Evolutionary conservation across 2,888 invertebrate species (phyloP), one percentile per base, ranked within the genome.

Genomic region (Synergus japonicus): DNA sequence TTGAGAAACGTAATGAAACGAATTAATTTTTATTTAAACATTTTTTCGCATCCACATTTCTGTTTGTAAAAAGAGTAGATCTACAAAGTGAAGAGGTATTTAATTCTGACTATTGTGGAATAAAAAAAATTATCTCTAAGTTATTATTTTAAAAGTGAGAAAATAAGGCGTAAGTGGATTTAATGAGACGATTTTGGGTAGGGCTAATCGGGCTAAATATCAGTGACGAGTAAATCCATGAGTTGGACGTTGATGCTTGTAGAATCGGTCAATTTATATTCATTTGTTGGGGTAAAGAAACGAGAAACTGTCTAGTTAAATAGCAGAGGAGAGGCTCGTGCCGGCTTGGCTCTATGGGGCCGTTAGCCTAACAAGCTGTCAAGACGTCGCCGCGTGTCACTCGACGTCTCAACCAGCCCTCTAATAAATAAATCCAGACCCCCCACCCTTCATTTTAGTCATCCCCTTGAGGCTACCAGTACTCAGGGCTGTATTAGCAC

Each of bases 321-420:
- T 73, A 81, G 81, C 77, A 76, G 78, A 77, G 82, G 86, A 88
- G 87, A 88, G 86, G 83, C 86, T 85, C 83, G 86, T 85, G 86
- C 84, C 83, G 84, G 85, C 84, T 83, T 83, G 83, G 79, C 76
- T 78, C 80, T 69, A 84, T 80, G 81, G 84, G 85, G 82, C 87
- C 88, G 89, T 90, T 90, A 90, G 87, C 86, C 88, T 91, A 91
- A 92, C 91, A 91, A 91, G 91, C 91, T 92, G 92, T 92, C 92
- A 91, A 91, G 91, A 91, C 91, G 91, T 92, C 91, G 91, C 87
- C 91, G 91, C 91, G 89, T 91, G 91, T 91, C 92, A 91, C 90
- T 90, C 89, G 87, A 86, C 88, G 87, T 88, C 90, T 90, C 88
- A 85, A 86, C 88, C 82, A 85, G 79, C 85, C 83, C 83, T 86